These are phyloP conservation scores for Perca fluviatilis DNA, from an alignment of 2,113 vertebrate genomes.

Conservation along the genomic window DNA sequence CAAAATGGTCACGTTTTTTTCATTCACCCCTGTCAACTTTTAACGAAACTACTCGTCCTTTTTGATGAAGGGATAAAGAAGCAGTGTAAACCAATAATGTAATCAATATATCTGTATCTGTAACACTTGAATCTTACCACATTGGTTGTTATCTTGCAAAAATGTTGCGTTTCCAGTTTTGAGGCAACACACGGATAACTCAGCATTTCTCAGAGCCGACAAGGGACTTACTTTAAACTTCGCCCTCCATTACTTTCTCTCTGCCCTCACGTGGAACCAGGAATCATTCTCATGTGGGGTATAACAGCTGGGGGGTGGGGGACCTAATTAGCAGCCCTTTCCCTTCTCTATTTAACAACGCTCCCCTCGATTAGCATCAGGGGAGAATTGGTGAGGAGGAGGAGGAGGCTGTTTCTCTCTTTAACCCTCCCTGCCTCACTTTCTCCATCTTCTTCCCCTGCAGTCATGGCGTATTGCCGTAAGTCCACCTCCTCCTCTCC, in stretches of 20 bases:
- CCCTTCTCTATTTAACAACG: slow-evolving; percentile 80
- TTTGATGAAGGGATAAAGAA: background rate
- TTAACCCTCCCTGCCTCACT: slow-evolving; percentile 20
- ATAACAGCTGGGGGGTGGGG: slow-evolving; percentile 19
- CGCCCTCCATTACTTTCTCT: slow-evolving; percentile 54
- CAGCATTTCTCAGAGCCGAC: slow-evolving; percentile 8
- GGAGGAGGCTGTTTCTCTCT: slow-evolving; percentile 28
- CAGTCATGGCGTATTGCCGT: slow-evolving; percentile 52
- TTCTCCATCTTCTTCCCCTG: slow-evolving; percentile 36
- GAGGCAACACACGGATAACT: background rate
- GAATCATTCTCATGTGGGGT: slow-evolving; percentile 52
- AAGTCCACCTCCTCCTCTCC: slow-evolving; percentile 24
- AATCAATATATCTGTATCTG: too few relatives aligned
- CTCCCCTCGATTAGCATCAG: slow-evolving; percentile 80
- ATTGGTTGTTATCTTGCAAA: background rate
- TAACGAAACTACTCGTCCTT: background rate
- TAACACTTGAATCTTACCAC: background rate
- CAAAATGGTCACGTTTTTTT: background rate
- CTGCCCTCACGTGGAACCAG: slow-evolving; percentile 67
- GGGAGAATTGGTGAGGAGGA: slow-evolving; percentile 50
- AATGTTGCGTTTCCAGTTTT: background rate
- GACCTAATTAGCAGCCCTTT: slow-evolving; percentile 82
- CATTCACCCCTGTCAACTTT: background rate
- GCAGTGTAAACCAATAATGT: background rate
- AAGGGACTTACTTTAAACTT: slow-evolving; percentile 68